Base-by-base conservation (phyloP, 1,140 invertebrate species). In the Rhizoglyphus robini region DNA sequence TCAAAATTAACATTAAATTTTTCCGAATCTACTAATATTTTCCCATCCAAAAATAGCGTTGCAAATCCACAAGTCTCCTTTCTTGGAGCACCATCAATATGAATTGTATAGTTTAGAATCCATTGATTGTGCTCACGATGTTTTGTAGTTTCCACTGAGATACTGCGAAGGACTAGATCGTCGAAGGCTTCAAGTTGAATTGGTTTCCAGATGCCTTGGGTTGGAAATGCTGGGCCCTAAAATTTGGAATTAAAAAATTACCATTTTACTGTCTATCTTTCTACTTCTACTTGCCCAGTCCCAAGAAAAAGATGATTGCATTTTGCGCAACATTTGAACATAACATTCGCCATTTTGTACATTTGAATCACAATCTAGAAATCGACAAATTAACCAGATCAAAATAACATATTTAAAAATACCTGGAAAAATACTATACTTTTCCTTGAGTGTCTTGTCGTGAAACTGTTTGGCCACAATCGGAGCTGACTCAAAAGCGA, bases 281-380 rank as follows among this genome's bases (percentile, higher is more conserved):
- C 18, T n/a, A 5, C 15, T 8, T 27, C 4, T 11, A 3, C n/a
- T n/a, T n/a, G 93, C 95, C 96, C 95, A 99, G 77, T 99, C 96
- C 96, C 96, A 99, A 32, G 85, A 82, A 69, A 95, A 99, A 13
- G 90, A 93, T 0, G 90, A 86, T 78, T 97, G 95, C 84, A 93
- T 93, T 79, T 98, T 99, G 62, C 94, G 81, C 59, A 99, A 83
- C 75, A 92, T 87, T 76, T 99, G 96, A 3, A 85, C 84, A 71
- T 97, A 89, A 73, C 93, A 96, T 76, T 96, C 90, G 1, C 96
- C 96, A 68, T 92, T 83, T 71, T 96, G 94, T 1, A 76, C 76
- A 0, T 76, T 68, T 2, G 84, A 82, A 0, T 88, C 84, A 75
- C 92, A 96, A 31, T 27, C 63, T 64, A 1, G 25, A 27, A 11